Base-by-base conservation (phyloP, 1,140 invertebrate genomes). In the Drepana arcuata region DNA sequence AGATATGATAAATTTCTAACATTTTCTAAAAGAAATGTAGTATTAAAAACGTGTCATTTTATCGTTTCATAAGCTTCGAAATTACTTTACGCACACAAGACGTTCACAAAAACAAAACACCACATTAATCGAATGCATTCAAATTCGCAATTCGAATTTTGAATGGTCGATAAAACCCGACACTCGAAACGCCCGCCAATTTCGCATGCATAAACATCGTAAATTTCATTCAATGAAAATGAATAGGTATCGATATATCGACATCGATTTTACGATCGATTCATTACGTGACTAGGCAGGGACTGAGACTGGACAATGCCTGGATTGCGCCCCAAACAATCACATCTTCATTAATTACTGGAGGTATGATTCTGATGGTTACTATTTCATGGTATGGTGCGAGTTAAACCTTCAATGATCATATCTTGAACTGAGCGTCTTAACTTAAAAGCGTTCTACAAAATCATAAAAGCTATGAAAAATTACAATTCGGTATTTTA, bases 341-440 rank as follows among this genome's bases (percentile, higher is more conserved):
- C 73, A 80, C 75, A 81, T 81, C 75, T 81, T 81, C 71, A 81
- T 81, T 81, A 78, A 81, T 81, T 78, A 72, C 65, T 28, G 23
- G 31, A 55, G 54, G 63, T 64, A 68, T 81, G 66, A 70, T 69
- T 57, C 48, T 52, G 52, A 67, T 61, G 50, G 43, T 38, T 39
- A 31, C 32, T 29, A 18, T 21, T 34, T 29, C 5, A 24, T 29
- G 32, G 32, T 37, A 29, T 27, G 33, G 41, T 36, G 12, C 25
- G 16, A 40, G 23, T 23, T 11, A 38, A 28, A 31, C 26, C 14
- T 10, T 24, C 16, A 25, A 4, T 9, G 31, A 30, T 26, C 14
- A 21, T 29, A n/a, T n/a, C n/a, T n/a, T n/a, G n/a, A n/a, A n/a
- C n/a, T n/a, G 18, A 21, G 18, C 18, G 18, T 21, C 9, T 21